phyloP scores from a whole-genome alignment of 30 jellyfish, hydroid and myxozoan species.

The Aurelia coerulea region DNA sequence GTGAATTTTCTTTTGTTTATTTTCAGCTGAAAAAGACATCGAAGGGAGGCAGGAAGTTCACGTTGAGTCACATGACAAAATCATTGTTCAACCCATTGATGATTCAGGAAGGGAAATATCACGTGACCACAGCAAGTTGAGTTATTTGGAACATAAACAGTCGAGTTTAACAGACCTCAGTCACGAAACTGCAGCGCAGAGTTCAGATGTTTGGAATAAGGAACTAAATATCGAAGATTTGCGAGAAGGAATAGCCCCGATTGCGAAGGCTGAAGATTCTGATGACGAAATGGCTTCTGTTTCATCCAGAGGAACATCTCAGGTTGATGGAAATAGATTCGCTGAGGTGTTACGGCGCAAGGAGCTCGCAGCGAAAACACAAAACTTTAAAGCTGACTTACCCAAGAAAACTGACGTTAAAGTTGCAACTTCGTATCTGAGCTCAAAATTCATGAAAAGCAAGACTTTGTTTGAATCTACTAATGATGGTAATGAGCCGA shows the following conservation, averaged over 20 bases:
- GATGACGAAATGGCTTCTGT: constrained; percentile 50
- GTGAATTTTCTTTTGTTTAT: not conserved
- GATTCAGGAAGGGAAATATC: constrained; percentile 5
- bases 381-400: not conserved
- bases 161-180: constrained; percentile 7
- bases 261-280: constrained; percentile 63
- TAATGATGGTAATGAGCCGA: constrained; percentile 15
- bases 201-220: not conserved
- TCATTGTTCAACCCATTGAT: not conserved
- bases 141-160: not conserved
- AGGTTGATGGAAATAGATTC: constrained; percentile 17
- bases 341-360: constrained; percentile 52
- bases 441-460: constrained; percentile 69
- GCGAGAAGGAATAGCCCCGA: constrained; percentile 27
- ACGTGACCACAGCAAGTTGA: not conserved
- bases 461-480: constrained; percentile 31
- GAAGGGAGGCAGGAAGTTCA: constrained; percentile 63
- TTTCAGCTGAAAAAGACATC: constrained; percentile 68
- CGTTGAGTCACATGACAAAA: constrained; percentile 45
- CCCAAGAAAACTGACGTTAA: constrained; percentile 19
- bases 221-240: not conserved
- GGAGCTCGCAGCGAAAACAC: constrained; percentile 34
- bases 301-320: not conserved
- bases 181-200: not conserved
- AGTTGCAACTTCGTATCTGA: constrained; percentile 30